Percentiles rank a stretch among this genome's conserved stretches.
These are phyloP conservation scores for Cavia aperea DNA, from an alignment of 2,113 vertebrate species.

Conservation along the genomic window DNA sequence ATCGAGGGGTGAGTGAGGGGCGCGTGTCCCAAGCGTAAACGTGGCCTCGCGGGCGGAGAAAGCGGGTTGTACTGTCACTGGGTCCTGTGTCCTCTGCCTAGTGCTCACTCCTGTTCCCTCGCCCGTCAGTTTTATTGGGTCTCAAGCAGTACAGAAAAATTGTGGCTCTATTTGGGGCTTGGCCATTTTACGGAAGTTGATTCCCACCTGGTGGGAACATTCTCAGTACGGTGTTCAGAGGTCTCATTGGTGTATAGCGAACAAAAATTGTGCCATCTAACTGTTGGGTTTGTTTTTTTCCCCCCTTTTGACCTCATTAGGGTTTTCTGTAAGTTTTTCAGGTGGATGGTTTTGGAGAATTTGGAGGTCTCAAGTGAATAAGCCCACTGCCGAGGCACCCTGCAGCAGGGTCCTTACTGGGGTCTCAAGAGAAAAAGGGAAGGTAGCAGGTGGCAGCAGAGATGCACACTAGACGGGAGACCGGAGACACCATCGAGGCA, in stretches of 20 bases:
- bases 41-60: background rate
- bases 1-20: background rate
- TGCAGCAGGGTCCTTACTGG: background rate
- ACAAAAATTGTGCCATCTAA: slow-evolving; percentile 8
- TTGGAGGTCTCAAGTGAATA: background rate
- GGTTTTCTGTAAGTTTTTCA: slow-evolving; percentile 27
- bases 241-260: slow-evolving; percentile 17
- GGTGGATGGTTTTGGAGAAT: background rate
- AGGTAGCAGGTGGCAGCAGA: background rate
- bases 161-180: slow-evolving; percentile 47
- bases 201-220: slow-evolving; percentile 38
- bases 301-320: background rate
- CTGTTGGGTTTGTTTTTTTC: background rate
- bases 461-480: background rate
- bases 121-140: background rate
- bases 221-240: slow-evolving; percentile 19
- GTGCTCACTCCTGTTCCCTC: background rate
- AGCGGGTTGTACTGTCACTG: background rate
- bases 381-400: background rate
- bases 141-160: slow-evolving; percentile 18
- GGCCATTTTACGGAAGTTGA: slow-evolving; percentile 50
- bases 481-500: background rate
- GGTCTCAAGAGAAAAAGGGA: background rate
- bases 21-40: background rate
- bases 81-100: background rate